A percentile compares a stretch with the other conserved stretches of the same genome.
phyloP scores from a whole-genome alignment of 2,888 invertebrate genomes.

The Brachypterus glaber region DNA sequence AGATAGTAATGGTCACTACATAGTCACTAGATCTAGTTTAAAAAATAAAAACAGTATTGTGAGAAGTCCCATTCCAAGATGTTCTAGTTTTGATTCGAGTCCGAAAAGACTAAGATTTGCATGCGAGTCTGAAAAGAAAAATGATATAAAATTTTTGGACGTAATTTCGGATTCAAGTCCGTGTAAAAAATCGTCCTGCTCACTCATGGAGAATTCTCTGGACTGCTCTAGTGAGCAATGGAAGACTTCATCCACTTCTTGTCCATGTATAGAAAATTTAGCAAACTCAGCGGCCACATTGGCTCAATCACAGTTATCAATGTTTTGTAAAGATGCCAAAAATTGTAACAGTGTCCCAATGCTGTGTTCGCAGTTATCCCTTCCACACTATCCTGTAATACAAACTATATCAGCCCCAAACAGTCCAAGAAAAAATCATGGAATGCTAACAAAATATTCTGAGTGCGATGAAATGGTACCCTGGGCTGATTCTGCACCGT shows the following conservation, averaged over 20 bases:
- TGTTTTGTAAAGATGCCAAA: constrained; percentile 25
- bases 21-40: constrained; percentile 54
- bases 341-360: constrained; percentile 34
- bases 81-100: constrained; percentile 74
- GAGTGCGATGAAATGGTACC: constrained; percentile 31
- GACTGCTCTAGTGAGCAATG: constrained; percentile 41
- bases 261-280: constrained; percentile 60
- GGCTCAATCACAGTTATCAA: constrained; percentile 34
- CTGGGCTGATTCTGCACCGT: constrained; percentile 34
- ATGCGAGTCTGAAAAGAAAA: constrained; percentile 36
- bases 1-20: constrained; percentile 29
- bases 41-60: constrained; percentile 55
- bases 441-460: constrained; percentile 24
- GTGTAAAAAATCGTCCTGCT: constrained; percentile 43
- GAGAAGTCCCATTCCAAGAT: constrained; percentile 50
- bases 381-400: constrained; percentile 25
- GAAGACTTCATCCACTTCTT: constrained; percentile 53
- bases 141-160: constrained; percentile 43
- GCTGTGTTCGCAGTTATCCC: constrained; percentile 29
- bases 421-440: constrained; percentile 30
- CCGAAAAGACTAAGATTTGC: constrained; percentile 61
- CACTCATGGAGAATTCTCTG: constrained; percentile 44
- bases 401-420: constrained; percentile 35
- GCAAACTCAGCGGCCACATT: constrained; percentile 35
- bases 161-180: constrained; percentile 51